Base-by-base conservation (phyloP, 2,888 invertebrate species). In the Kuschelorhynchus macadamiae region DNA sequence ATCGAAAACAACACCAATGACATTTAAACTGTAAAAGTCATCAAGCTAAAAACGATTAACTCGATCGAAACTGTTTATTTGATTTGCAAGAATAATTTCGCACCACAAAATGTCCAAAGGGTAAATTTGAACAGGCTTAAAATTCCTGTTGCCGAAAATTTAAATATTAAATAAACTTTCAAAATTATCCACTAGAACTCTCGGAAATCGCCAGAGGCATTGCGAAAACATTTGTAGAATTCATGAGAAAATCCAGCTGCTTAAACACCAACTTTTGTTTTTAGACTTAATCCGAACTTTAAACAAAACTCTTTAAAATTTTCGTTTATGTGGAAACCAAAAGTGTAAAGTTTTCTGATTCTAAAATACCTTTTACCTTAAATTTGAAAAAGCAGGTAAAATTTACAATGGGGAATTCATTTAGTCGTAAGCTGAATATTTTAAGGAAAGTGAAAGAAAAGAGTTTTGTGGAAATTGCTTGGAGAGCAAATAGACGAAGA, bases 161-260 rank as follows among this genome's bases (percentile, higher is more conserved):
- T 65, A 65, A 57, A 65, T 65, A 65, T 65, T 65, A 65, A 65
- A 65, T 59, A 57, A 65, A 65, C 59, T 65, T 65, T 57, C 32
- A 46, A 59, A 65, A 59, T 65, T 57, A 65, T 57, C 65, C 57
- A 42, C 41, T 52, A 50, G 52, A 57, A 65, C 56, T 64, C 66
- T 42, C 20, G 61, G 44, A 57, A 62, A 49, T 63, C 56, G 71
- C 71, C 71, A 52, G 66, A 69, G 71, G 70, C 71, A 65, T 72
- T 71, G 60, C 71, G 64, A 74, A 75, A 76, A 74, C 75, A 74
- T 75, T 73, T 62, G 74, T 74, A 72, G 73, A 71, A 72, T 71
- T 70, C 73, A 74, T 76, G 76, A 71, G 75, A 77, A 76, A 72
- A 72, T 70, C 69, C 77, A 73, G 74, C 77, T 77, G 77, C 71